A percentile compares a stretch with the other conserved stretches of the same genome.
Evolutionary conservation across 2,113 vertebrate genomes (phyloP).

Genomic region (Dasyurus viverrinus): DNA sequence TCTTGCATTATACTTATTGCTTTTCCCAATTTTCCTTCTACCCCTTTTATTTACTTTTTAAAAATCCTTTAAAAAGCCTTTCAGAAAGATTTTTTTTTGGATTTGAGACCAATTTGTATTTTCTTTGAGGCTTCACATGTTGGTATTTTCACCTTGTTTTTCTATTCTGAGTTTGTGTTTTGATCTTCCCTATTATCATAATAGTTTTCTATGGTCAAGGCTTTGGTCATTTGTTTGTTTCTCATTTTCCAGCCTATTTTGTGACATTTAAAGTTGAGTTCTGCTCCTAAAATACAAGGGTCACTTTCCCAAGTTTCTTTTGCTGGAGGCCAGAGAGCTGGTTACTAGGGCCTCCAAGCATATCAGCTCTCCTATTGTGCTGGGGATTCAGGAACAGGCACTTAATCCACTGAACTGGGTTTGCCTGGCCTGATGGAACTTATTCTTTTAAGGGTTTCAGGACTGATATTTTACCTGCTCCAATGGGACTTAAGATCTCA

Average conservation of each 20-base stretch:
- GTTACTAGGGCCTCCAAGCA: too few species aligned
- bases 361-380: too few species aligned
- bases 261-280: neutral
- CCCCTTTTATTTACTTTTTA: neutral
- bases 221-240: too few species aligned
- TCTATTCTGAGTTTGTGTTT: neutral
- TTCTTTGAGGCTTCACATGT: neutral
- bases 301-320: neutral
- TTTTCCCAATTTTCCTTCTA: neutral
- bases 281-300: neutral
- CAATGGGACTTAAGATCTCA: neutral
- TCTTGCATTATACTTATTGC: neutral
- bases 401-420: too few species aligned
- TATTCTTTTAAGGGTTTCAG: too few species aligned
- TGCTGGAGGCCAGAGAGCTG: too few species aligned
- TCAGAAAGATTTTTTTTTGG: neutral
- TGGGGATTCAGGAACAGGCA: neutral
- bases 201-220: neutral
- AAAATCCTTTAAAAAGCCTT: neutral
- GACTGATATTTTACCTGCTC: neutral
- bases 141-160: neutral
- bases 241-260: neutral
- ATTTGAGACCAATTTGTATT: neutral
- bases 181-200: neutral
- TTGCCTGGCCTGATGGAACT: accelerated